These are phyloP conservation scores for Maniola jurtina DNA, from an alignment of 1,140 invertebrate species.

Conservation along the genomic window DNA sequence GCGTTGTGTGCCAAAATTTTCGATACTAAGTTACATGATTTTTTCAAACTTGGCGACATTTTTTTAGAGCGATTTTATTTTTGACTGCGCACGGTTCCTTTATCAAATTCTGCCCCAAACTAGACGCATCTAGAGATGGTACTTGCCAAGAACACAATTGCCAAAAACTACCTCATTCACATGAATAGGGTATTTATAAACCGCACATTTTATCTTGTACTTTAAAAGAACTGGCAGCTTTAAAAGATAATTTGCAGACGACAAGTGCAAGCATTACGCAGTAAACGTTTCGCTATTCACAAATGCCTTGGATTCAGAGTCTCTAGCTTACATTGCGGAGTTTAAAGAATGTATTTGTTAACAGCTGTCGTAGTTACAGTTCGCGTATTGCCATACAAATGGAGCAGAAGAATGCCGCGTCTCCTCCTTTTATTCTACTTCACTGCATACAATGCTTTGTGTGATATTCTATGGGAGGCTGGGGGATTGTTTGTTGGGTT, in stretches of 20 bases:
- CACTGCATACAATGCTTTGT: conserved; percentile 15
- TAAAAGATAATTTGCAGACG: not conserved
- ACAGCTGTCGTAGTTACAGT: conserved; percentile 22
- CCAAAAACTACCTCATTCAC: not conserved
- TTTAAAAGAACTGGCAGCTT: not conserved
- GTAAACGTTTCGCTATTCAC: conserved; percentile 10
- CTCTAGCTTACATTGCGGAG: conserved; percentile 1
- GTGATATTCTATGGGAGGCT: not conserved
- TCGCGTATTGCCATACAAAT: conserved; percentile 24
- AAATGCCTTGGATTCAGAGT: not conserved
- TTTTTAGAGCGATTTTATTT: too few species aligned
- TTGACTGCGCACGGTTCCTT: too few species aligned
- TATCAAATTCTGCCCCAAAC: too few species aligned
- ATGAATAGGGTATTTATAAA: not conserved
- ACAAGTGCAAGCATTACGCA: not conserved
- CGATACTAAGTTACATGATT: too few species aligned
- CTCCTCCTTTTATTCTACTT: conserved; percentile 18
- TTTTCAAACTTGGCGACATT: too few species aligned
- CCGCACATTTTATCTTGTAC: not conserved
- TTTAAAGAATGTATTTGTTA: conserved; percentile 21
- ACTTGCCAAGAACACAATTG: not conserved
- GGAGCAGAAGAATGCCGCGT: conserved; percentile 25
- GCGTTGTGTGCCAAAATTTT: too few species aligned
- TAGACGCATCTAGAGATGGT: too few species aligned
- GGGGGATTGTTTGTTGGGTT: not conserved